Base-by-base conservation (phyloP, 2,797 vertebrate genomes). In the Scleropages formosus region DNA sequence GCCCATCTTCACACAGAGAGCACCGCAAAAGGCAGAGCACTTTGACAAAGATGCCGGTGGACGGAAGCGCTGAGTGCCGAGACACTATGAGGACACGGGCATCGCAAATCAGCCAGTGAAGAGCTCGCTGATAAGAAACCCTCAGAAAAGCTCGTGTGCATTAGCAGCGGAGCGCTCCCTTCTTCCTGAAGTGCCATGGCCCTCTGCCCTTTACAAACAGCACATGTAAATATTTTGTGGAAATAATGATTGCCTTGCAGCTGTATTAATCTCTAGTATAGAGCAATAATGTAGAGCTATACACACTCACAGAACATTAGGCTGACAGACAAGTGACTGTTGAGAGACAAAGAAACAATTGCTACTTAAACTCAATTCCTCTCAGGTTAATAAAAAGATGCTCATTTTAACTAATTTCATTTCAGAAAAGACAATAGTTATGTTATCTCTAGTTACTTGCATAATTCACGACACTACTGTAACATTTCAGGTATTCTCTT, bases 201-300 rank as follows among this genome's bases (percentile, higher is more conserved):
- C 68, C 22, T 70, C 69, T 49, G 80, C 79, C 78, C 81, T 82
- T 80, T 71, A 86, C 74, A 81, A 83, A 84, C 59, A 62, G 75
- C 81, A 75, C 81, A 84, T 82, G 84, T 88, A 88, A 89, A 89
- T 89, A 87, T 89, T 89, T 90, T 87, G 83, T 73, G 82, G 88
- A 84, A 82, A 84, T 75, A 77, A 80, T 73, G 82, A 84, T 81
- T 76, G 84, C 86, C 73, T 80, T 76, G 78, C 10, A 77, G 82
- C 81, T 78, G 75, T 79, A 83, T 88, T 86, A 80, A 79, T 89
- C 82, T 86, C 83, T 86, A 85, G 89, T 87, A 82, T 49, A 49
- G 3, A 27, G 82, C 76, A 78, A 83, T 87, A 88, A 88, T 85
- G 82, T 70, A 82, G 82, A 84, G 61, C 60, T n/a, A 72, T 63